Percentiles rank a stretch among this genome's conserved stretches.
phyloP scores from a whole-genome alignment of 2,113 vertebrate species.

The Hemichromis elongatus region DNA sequence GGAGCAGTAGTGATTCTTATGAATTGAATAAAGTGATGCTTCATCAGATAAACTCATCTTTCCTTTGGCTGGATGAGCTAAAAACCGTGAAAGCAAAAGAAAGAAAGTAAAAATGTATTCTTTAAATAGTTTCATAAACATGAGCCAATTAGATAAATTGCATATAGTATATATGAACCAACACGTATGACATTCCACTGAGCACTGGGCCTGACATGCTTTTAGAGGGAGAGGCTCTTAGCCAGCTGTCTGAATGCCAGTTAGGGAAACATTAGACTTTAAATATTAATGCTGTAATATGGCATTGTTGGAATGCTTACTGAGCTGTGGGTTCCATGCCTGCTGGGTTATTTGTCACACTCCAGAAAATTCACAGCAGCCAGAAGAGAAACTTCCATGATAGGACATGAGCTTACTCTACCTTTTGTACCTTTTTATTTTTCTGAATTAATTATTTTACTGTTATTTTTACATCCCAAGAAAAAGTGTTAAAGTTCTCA shows the following conservation, averaged over 20 bases:
- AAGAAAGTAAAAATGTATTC: no score
- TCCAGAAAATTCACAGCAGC: slow-evolving; percentile 58
- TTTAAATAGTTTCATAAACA: not conserved
- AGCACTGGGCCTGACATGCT: slow-evolving; percentile 6
- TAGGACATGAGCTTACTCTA: not conserved
- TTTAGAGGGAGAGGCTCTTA: slow-evolving; percentile 24
- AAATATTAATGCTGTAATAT: slow-evolving; percentile 76
- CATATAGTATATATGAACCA: not conserved
- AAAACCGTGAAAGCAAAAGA: not conserved
- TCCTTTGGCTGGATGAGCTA: not conserved
- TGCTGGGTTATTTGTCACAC: slow-evolving; percentile 69
- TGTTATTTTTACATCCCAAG: not conserved
- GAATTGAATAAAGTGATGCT: not conserved
- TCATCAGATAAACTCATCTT: not conserved
- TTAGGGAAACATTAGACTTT: slow-evolving; percentile 71
- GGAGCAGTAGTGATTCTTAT: not conserved
- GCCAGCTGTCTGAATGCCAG: slow-evolving; percentile 63
- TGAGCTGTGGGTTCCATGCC: slow-evolving; percentile 64
- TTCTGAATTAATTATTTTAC: not conserved
- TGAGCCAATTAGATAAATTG: not conserved
- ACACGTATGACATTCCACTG: slow-evolving; percentile 19
- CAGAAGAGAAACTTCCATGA: slow-evolving; percentile 26
- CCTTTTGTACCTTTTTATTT: not conserved
- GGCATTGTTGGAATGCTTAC: slow-evolving; percentile 72
- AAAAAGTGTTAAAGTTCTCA: not conserved